These are phyloP conservation scores for Saccostrea cuccullata DNA, from an alignment of 1,140 invertebrate genomes.

Conservation along the genomic window DNA sequence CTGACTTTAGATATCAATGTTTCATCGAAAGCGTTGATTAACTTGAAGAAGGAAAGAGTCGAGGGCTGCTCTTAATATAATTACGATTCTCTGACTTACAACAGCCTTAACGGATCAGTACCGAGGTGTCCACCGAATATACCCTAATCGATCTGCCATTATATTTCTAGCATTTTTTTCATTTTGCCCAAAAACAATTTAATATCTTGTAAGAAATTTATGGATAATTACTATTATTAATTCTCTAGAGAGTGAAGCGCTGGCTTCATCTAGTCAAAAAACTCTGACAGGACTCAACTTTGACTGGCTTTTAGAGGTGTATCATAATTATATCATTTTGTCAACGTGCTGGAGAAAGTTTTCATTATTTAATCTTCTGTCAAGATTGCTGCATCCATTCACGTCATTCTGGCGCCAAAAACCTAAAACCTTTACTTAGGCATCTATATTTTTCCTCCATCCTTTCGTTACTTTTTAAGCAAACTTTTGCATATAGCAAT, in stretches of 20 bases:
- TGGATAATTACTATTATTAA: slow-evolving; percentile 9
- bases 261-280: background rate
- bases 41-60: slow-evolving; percentile 26
- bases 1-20: slow-evolving; percentile 29
- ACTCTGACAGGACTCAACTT: background rate
- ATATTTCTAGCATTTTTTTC: background rate
- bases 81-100: background rate
- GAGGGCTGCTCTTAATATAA: background rate
- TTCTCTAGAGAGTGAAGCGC: background rate
- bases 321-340: slow-evolving; percentile 21
- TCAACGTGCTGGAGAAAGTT: background rate
- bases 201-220: background rate
- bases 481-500: too few relatives aligned
- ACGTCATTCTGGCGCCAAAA: background rate
- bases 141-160: background rate
- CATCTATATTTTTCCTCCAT: too few relatives aligned
- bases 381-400: background rate
- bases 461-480: too few relatives aligned
- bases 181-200: background rate
- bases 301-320: background rate
- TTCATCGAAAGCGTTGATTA: slow-evolving; percentile 5
- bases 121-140: slow-evolving; percentile 12
- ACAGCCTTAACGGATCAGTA: background rate
- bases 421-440: background rate
- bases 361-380: slow-evolving; percentile 17